Conservation (phyloP, 2,888 invertebrate genomes). For the Torymus texanus region DNA sequence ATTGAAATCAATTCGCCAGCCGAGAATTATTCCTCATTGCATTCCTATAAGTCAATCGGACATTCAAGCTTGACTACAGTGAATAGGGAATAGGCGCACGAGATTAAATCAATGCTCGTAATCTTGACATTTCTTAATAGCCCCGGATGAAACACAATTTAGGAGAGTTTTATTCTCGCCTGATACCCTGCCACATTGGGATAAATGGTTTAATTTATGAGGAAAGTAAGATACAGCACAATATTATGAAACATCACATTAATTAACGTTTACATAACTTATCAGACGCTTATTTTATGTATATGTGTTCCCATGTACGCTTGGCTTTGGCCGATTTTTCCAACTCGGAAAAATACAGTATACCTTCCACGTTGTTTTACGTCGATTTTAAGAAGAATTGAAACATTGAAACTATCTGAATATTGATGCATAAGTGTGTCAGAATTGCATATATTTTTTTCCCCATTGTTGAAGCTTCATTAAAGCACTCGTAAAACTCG, state of each 20-base stretch:
- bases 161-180: slow-evolving; percentile 23
- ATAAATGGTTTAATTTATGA: slow-evolving; percentile 24
- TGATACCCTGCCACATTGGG: neutral
- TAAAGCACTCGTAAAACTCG: slow-evolving; percentile 16
- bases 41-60: slow-evolving; percentile 24
- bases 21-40: slow-evolving; percentile 29
- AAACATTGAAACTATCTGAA: slow-evolving; percentile 32
- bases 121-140: slow-evolving; percentile 17
- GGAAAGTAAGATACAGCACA: slow-evolving; percentile 32
- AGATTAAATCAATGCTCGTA: slow-evolving; percentile 30
- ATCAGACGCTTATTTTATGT: slow-evolving; percentile 6
- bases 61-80: slow-evolving; percentile 26
- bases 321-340: neutral
- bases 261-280: slow-evolving; percentile 39
- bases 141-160: slow-evolving; percentile 20
- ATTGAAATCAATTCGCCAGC: slow-evolving; percentile 26
- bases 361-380: slow-evolving; percentile 30
- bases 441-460: slow-evolving; percentile 34
- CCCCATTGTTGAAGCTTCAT: slow-evolving; percentile 30
- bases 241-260: slow-evolving; percentile 41
- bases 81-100: slow-evolving; percentile 22
- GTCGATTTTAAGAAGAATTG: slow-evolving; percentile 38
- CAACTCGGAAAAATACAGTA: slow-evolving; percentile 20
- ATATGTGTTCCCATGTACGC: neutral
- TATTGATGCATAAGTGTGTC: slow-evolving; percentile 41